These are phyloP conservation scores for Ips typographus DNA, from an alignment of 1,140 invertebrate genomes.

Conservation along the genomic window DNA sequence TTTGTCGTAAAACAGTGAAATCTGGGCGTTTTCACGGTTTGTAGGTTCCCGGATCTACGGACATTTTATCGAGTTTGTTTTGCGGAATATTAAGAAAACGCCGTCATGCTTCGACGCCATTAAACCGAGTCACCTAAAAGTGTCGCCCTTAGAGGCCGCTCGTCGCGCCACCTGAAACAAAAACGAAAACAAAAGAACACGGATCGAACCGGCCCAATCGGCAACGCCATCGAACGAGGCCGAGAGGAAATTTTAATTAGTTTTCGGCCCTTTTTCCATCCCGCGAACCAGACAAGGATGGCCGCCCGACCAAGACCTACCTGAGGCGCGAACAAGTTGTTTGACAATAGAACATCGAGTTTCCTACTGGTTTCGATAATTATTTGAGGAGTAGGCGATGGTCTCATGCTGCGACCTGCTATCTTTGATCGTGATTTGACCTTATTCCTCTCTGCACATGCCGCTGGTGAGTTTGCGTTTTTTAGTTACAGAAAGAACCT, in stretches of 20 bases:
- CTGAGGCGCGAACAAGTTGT: constrained; percentile 36
- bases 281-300: not conserved
- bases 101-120: too few relatives aligned
- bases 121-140: too few relatives aligned
- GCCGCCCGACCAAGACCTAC: constrained; percentile 30
- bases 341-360: constrained; percentile 39
- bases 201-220: constrained; percentile 16
- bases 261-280: constrained; percentile 14
- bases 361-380: constrained; percentile 39
- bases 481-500: too few relatives aligned
- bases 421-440: constrained; percentile 7
- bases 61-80: not conserved
- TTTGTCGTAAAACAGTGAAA: constrained; percentile 1
- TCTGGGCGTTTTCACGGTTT: not conserved
- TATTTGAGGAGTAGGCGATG: constrained; percentile 34
- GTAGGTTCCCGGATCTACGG: not conserved
- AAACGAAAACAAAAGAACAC: constrained; percentile 9
- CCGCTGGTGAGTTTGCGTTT: too few relatives aligned
- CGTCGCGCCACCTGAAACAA: not conserved
- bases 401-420: constrained; percentile 19
- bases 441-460: not conserved
- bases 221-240: constrained; percentile 15
- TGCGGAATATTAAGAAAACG: constrained; percentile 6
- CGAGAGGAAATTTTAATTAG: constrained; percentile 32
- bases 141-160: too few relatives aligned